Evolutionary conservation across 2,888 invertebrate genomes (phyloP).

Genomic region (Eupithecia abbreviata): DNA sequence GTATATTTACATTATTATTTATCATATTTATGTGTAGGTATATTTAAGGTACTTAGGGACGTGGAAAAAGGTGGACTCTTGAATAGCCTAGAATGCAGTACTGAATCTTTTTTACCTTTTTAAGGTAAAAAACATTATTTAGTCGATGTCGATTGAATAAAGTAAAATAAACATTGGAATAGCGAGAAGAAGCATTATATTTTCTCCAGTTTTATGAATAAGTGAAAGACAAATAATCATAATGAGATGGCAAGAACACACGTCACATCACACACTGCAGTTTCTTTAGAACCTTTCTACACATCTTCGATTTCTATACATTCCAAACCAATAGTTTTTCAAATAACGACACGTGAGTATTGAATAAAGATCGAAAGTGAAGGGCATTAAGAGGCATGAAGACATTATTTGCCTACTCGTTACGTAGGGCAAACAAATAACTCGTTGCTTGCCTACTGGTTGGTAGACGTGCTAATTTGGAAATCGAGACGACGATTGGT

Average conservation of each 20-base stretch:
- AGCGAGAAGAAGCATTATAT: not conserved
- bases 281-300: not conserved
- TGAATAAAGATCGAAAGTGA: conserved; percentile 22
- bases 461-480: conserved; percentile 49
- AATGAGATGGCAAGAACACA: conserved; percentile 5
- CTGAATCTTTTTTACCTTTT: not conserved
- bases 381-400: conserved; percentile 16
- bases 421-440: conserved; percentile 33
- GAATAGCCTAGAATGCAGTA: not conserved
- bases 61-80: not conserved
- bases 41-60: too few relatives aligned
- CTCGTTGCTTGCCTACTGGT: conserved; percentile 19
- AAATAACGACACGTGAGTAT: conserved; percentile 13
- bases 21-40: too few relatives aligned
- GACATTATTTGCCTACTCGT: conserved; percentile 31
- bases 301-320: not conserved
- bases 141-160: not conserved
- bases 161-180: not conserved
- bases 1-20: too few relatives aligned
- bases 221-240: conserved; percentile 8
- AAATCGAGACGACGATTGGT: conserved; percentile 40
- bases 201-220: conserved; percentile 2
- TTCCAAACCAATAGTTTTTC: not conserved
- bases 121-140: not conserved
- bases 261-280: not conserved